phyloP scores from a whole-genome alignment of 1,140 invertebrate species.

The Drusus annulatus region DNA sequence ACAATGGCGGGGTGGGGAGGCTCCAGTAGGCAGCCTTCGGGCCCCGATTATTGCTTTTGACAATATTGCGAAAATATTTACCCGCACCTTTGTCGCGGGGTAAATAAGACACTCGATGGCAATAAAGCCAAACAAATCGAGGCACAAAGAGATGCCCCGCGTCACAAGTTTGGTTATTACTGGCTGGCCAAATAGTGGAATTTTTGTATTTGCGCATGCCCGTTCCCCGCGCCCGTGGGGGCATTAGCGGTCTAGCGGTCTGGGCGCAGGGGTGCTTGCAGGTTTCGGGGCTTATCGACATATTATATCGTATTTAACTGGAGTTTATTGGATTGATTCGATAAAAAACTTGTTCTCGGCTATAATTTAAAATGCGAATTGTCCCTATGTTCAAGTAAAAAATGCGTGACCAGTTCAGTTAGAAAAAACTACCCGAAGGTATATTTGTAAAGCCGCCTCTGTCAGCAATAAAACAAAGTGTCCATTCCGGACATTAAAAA shows the following conservation, averaged over 20 bases:
- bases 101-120: constrained; percentile 57
- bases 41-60: constrained; percentile 56
- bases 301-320: too few species aligned
- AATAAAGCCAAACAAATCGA: constrained; percentile 59
- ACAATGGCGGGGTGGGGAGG: constrained; percentile 30
- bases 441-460: too few species aligned
- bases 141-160: constrained; percentile 4
- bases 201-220: constrained; percentile 48
- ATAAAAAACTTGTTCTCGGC: too few species aligned
- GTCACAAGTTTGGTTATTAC: constrained; percentile 15
- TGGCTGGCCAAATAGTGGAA: constrained; percentile 51
- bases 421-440: too few species aligned
- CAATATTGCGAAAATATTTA: constrained; percentile 60
- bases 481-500: too few species aligned
- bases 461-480: too few species aligned
- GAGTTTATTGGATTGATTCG: too few species aligned
- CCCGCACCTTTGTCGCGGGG: constrained; percentile 49
- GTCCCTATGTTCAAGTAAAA: too few species aligned
- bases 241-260: constrained; percentile 3
- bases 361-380: too few species aligned
- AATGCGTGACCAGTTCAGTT: too few species aligned
- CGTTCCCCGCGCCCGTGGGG: neutral
- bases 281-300: too few species aligned
- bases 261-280: neutral
- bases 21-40: neutral